Percentiles rank a stretch among this genome's conserved stretches.
Evolutionary conservation across 1,140 invertebrate species (phyloP).

Genomic region (Carcinoscorpius rotundicauda): DNA sequence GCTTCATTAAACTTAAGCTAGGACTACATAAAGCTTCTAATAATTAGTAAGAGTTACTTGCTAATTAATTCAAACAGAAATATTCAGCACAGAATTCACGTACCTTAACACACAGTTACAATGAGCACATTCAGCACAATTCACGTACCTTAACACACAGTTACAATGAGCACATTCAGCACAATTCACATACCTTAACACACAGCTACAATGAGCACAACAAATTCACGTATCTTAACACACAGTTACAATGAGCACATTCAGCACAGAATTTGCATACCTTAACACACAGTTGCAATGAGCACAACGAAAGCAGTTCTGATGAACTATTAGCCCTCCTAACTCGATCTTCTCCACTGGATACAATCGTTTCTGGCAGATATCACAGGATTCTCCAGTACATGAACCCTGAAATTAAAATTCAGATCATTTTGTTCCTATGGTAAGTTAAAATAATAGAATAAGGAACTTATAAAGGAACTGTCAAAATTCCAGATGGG

Average conservation of each 20-base stretch:
- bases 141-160: conserved; percentile 56
- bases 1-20: too few relatives aligned
- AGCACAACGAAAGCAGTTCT: conserved; percentile 63
- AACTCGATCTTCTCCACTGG: conserved; percentile 66
- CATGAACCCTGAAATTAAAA: conserved; percentile 33
- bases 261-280: conserved; percentile 34
- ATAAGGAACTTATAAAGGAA: too few relatives aligned
- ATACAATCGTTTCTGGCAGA: conserved; percentile 60
- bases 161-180: conserved; percentile 68
- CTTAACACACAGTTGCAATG: conserved; percentile 61
- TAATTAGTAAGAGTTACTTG: too few relatives aligned
- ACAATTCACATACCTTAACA: conserved; percentile 63
- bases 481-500: too few relatives aligned
- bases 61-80: too few relatives aligned
- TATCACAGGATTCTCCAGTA: conserved; percentile 49
- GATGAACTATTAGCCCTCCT: conserved; percentile 58
- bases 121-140: conserved; percentile 64
- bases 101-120: conserved; percentile 63
- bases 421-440: too few relatives aligned
- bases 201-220: conserved; percentile 60
- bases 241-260: conserved; percentile 56
- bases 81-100: conserved; percentile 1
- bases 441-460: too few relatives aligned
- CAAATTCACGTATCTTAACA: conserved; percentile 64
- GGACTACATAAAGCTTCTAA: too few relatives aligned